Conservation (phyloP, 2,888 invertebrate genomes). For the Steromphala cineraria region DNA sequence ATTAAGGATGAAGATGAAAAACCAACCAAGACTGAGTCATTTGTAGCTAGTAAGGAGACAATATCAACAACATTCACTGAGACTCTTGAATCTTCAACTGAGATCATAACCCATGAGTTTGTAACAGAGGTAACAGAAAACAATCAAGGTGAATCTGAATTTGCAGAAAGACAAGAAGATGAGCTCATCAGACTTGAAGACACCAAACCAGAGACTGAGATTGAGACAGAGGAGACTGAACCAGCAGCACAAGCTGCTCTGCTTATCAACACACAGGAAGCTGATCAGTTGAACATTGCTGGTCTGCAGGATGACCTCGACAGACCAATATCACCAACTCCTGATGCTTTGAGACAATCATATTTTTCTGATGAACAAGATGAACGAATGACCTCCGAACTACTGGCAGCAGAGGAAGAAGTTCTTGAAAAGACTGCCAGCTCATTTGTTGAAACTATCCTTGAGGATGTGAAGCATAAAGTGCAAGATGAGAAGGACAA, state of each 20-base stretch:
- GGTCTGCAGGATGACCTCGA: constrained; percentile 77
- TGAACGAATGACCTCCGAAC: constrained; percentile 2
- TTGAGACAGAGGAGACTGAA: constrained; percentile 39
- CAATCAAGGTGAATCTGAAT: constrained; percentile 29
- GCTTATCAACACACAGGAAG: background rate
- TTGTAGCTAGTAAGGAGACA: background rate
- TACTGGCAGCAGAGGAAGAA: constrained; percentile 35
- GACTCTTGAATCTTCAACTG: background rate
- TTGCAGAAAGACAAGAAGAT: constrained; percentile 41
- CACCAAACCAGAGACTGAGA: constrained; percentile 39
- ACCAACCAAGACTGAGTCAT: background rate
- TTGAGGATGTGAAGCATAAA: constrained; percentile 66
- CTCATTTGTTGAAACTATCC: constrained; percentile 68
- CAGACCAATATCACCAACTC: constrained; percentile 78
- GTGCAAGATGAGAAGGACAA: constrained; percentile 39
- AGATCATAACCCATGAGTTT: background rate
- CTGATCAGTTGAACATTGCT: constrained; percentile 10
- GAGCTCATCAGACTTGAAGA: constrained; percentile 45
- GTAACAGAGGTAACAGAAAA: constrained; percentile 36
- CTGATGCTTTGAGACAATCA: constrained; percentile 64
- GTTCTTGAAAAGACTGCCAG: constrained; percentile 62
- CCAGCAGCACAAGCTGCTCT: background rate
- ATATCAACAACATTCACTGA: background rate
- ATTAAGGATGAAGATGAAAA: constrained; percentile 4
- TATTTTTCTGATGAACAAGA: constrained; percentile 46